These are phyloP conservation scores for Datnioides undecimradiatus DNA, from an alignment of 2,113 vertebrate genomes.

Conservation along the genomic window DNA sequence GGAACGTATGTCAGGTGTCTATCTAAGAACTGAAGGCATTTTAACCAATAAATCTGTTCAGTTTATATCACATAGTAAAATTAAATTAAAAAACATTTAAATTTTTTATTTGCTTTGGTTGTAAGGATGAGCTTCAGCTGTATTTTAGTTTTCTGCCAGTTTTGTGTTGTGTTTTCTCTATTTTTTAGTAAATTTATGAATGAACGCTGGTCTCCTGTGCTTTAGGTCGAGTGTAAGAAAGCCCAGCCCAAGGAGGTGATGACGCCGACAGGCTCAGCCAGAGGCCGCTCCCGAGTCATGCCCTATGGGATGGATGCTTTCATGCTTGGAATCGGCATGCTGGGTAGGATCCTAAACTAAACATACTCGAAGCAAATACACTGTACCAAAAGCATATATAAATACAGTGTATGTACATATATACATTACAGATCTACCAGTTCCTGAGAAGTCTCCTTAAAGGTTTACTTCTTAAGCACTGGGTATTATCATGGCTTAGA, in stretches of 20 bases:
- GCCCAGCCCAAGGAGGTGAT: conserved; percentile 99
- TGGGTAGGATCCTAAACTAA: conserved; percentile 86
- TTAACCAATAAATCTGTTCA: not conserved
- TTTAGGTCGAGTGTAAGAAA: conserved; percentile 99
- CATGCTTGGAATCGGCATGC: conserved; percentile 99
- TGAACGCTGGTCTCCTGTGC: not conserved
- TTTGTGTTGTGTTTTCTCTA: not conserved
- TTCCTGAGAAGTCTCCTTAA: not conserved
- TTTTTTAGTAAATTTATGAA: not conserved
- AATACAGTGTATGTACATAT: not conserved
- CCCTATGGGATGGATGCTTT: conserved; percentile 99
- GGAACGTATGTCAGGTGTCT: not conserved
- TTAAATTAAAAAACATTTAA: too few relatives aligned
- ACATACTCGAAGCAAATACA: not conserved
- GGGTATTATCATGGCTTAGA: conserved; percentile 1
- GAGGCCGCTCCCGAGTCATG: conserved; percentile 97
- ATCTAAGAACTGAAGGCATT: not conserved
- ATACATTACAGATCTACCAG: not conserved
- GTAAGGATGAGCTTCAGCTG: not conserved
- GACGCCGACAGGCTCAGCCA: conserved; percentile 95
- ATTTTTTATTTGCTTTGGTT: not conserved
- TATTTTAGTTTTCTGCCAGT: not conserved
- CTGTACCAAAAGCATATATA: not conserved
- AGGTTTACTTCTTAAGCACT: not conserved
- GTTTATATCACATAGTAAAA: not conserved